These are phyloP conservation scores for Eudemis profundana DNA, from an alignment of 2,888 invertebrate genomes.

Conservation along the genomic window DNA sequence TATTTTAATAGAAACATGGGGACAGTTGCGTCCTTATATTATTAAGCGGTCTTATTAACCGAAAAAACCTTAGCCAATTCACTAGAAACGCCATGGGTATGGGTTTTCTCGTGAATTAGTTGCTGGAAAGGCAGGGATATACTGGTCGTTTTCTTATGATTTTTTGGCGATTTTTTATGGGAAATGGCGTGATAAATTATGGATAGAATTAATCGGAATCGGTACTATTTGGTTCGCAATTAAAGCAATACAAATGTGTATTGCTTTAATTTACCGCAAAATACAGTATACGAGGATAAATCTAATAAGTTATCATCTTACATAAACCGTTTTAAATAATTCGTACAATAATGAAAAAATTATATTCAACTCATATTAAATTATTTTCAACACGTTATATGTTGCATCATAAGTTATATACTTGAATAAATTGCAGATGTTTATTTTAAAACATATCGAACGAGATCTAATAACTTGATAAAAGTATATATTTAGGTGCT, in stretches of 20 bases:
- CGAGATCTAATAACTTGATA: slow-evolving; percentile 1
- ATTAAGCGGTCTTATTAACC: slow-evolving; percentile 3
- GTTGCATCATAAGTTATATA: not conserved
- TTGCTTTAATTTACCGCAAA: too few relatives aligned
- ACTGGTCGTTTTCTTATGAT: not conserved
- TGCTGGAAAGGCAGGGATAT: not conserved
- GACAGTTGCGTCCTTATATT: not conserved
- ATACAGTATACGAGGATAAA: too few relatives aligned
- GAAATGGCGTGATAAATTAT: not conserved
- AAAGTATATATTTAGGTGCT: not conserved
- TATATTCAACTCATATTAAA: too few relatives aligned
- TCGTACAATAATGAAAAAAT: too few relatives aligned
- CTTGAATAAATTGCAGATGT: slow-evolving; percentile 2
- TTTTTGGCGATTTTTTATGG: not conserved
- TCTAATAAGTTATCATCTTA: too few relatives aligned
- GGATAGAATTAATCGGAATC: too few relatives aligned
- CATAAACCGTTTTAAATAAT: too few relatives aligned
- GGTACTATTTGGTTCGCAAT: too few relatives aligned
- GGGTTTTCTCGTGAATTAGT: not conserved
- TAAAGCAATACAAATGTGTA: too few relatives aligned
- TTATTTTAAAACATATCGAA: not conserved
- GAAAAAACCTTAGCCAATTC: not conserved
- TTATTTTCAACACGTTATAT: too few relatives aligned
- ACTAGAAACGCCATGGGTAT: not conserved
- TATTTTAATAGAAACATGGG: not conserved